Percentiles rank a stretch among this genome's conserved stretches.
These are phyloP conservation scores for Tetanocera ferruginea DNA, from an alignment of 2,888 invertebrate species.

Conservation along the genomic window DNA sequence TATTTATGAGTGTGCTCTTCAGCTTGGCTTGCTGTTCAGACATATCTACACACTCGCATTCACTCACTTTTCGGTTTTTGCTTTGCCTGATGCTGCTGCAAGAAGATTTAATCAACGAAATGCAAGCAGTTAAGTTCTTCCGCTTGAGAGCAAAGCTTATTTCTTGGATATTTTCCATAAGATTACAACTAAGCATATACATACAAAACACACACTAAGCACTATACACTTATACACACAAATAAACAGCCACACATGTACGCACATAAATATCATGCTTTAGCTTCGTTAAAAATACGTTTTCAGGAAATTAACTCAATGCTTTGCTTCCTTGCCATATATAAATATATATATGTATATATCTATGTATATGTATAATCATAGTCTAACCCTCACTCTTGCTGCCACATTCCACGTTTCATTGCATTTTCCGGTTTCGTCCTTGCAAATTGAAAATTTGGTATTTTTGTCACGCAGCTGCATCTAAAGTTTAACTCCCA, in stretches of 20 bases:
- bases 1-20: background rate
- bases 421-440: background rate
- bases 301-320: conserved; percentile 42
- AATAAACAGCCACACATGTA: background rate
- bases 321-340: background rate
- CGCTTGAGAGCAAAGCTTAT: conserved; percentile 26
- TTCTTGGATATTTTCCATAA: conserved; percentile 38
- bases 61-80: background rate
- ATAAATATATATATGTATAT: background rate
- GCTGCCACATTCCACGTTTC: background rate
- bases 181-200: conserved; percentile 23
- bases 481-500: conserved; percentile 18
- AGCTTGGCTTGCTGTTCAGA: background rate
- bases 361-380: background rate
- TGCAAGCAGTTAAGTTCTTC: conserved; percentile 28
- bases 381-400: background rate
- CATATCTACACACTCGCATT: background rate
- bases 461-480: conserved; percentile 47
- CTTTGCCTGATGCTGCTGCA: conserved; percentile 1
- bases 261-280: background rate
- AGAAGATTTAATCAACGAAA: conserved; percentile 38
- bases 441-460: conserved; percentile 46
- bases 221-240: background rate
- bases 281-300: conserved; percentile 12
- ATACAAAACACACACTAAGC: background rate